A percentile compares a stretch with the other conserved stretches of the same genome.
Conservation (phyloP, 2,888 invertebrate species). For the Drosophila testacea region DNA sequence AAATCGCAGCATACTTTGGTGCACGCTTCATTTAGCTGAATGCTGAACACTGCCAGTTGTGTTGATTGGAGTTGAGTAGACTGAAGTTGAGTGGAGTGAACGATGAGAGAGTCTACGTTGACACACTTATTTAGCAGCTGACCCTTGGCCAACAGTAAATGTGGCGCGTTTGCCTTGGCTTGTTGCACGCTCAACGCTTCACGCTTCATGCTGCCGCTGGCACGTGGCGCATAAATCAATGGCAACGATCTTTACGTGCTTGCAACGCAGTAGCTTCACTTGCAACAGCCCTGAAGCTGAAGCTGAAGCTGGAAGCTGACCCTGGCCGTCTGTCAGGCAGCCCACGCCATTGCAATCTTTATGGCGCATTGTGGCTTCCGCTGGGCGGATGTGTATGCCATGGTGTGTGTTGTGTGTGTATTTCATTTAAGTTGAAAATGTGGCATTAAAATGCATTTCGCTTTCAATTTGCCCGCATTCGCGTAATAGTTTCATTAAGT, state of each 20-base stretch:
- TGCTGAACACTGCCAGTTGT: conserved; percentile 26
- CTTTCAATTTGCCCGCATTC: conserved; percentile 72
- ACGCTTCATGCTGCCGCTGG: conserved; percentile 54
- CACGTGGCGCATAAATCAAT: conserved; percentile 80
- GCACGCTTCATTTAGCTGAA: conserved; percentile 62
- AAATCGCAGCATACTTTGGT: conserved; percentile 64
- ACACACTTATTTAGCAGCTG: conserved; percentile 77
- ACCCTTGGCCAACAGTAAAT: conserved; percentile 46
- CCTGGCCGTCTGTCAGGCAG: conserved; percentile 28
- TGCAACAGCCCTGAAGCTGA: conserved; percentile 10
- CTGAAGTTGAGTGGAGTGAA: conserved; percentile 11
- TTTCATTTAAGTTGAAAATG: conserved; percentile 66
- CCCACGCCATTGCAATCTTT: conserved; percentile 67
- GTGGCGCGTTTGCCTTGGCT: conserved; percentile 54
- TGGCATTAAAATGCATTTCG: conserved; percentile 80
- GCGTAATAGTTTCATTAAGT: conserved; percentile 78
- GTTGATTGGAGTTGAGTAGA: not conserved
- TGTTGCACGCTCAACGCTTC: conserved; percentile 72
- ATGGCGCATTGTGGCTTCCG: conserved; percentile 77
- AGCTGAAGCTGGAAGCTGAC: not conserved
- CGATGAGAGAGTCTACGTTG: conserved; percentile 44
- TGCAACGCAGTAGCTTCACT: conserved; percentile 41
- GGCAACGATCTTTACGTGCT: conserved; percentile 81
- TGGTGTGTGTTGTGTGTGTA: conserved; percentile 25
- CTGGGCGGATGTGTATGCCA: conserved; percentile 41